Conservation (phyloP, 2,888 invertebrate genomes). For the Azorinus chamasolen region DNA sequence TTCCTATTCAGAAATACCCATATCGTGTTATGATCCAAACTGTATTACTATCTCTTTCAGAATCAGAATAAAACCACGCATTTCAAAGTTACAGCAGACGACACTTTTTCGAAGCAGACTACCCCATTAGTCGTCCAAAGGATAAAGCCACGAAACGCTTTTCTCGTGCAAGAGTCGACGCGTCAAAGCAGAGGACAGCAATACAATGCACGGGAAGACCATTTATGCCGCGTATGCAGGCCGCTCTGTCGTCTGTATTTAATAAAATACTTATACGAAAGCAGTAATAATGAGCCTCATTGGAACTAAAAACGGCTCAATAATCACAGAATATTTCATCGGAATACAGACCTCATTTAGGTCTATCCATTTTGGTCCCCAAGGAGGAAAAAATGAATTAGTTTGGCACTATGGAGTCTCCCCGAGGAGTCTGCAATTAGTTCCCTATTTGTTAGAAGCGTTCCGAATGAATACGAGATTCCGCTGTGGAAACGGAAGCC, state of each 20-base stretch:
- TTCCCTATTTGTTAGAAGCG: conserved; percentile 61
- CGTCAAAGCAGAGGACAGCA: no score
- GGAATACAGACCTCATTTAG: conserved; percentile 66
- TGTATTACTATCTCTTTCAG: no score
- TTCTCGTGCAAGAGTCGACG: no score
- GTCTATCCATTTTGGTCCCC: conserved; percentile 58
- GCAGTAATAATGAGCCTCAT: conserved; percentile 46
- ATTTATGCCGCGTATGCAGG: no score
- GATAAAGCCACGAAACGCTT: no score
- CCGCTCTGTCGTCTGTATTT: conserved; percentile 2
- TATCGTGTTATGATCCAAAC: no score
- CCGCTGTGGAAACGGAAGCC: conserved; percentile 37
- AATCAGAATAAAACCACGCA: no score
- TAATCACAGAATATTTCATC: conserved; percentile 69
- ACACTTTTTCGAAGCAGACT: no score
- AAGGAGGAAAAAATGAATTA: conserved; percentile 62
- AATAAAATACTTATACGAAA: conserved; percentile 51
- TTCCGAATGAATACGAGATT: conserved; percentile 57
- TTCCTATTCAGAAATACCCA: no score
- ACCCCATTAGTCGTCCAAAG: no score
- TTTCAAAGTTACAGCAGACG: no score
- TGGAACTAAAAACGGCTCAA: conserved; percentile 59
- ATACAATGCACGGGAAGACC: no score
- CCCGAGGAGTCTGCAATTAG: conserved; percentile 65
- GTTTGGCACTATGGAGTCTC: conserved; percentile 54